phyloP scores from a whole-genome alignment of 2,888 invertebrate species.

The Eristalinus aeneus region DNA sequence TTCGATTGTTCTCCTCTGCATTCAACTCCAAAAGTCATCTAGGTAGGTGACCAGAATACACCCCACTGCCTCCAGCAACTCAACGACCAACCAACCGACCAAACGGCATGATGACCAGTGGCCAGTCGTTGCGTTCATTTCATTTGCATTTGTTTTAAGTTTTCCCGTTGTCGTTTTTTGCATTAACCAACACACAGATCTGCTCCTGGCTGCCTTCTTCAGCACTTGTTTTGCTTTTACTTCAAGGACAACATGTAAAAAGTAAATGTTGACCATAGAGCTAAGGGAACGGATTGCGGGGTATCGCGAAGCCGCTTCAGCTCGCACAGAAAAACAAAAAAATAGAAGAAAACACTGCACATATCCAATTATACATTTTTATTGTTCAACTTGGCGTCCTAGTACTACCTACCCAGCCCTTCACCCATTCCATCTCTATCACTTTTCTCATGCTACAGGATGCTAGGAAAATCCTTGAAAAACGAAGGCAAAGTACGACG shows the following conservation, averaged over 20 bases:
- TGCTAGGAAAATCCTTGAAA: slow-evolving; percentile 63
- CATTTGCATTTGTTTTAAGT: slow-evolving; percentile 71
- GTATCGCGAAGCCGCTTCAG: slow-evolving; percentile 49
- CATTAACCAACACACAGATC: slow-evolving; percentile 64
- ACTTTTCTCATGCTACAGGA: slow-evolving; percentile 60
- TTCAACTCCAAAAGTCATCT: slow-evolving; percentile 70
- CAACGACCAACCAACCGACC: slow-evolving; percentile 5
- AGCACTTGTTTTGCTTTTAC: slow-evolving; percentile 67
- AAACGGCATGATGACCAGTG: slow-evolving; percentile 64
- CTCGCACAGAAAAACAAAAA: slow-evolving; percentile 39
- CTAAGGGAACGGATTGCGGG: slow-evolving; percentile 25
- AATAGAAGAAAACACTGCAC: slow-evolving; percentile 69
- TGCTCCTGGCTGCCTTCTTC: slow-evolving; percentile 48
- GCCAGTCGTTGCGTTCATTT: slow-evolving; percentile 71
- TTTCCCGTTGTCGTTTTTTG: slow-evolving; percentile 62
- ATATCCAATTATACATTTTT: slow-evolving; percentile 71
- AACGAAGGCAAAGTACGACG: slow-evolving; percentile 61
- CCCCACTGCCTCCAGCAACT: slow-evolving; percentile 1
- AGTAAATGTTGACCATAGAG: slow-evolving; percentile 69
- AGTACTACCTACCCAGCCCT: slow-evolving; percentile 26
- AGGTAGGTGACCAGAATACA: slow-evolving; percentile 64
- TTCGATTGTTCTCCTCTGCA: slow-evolving; percentile 69
- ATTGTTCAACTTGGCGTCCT: slow-evolving; percentile 69
- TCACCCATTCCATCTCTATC: slow-evolving; percentile 45
- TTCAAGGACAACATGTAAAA: slow-evolving; percentile 71